Percentiles rank a stretch among this genome's conserved stretches.
These are phyloP conservation scores for Dermochelys coriacea DNA, from an alignment of 2,797 vertebrate genomes.

Conservation along the genomic window DNA sequence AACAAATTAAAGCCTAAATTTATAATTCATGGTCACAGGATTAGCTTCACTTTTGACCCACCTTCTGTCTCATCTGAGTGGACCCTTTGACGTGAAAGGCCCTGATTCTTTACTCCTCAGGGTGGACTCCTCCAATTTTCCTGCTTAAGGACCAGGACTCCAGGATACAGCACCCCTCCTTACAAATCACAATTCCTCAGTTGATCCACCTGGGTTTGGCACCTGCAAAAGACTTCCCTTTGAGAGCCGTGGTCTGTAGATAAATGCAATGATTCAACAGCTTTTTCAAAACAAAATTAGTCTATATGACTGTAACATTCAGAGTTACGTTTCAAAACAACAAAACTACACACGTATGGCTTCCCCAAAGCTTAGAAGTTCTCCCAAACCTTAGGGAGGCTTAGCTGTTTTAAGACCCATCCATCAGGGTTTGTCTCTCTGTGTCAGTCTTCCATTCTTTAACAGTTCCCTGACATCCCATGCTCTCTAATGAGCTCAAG, in stretches of 20 bases:
- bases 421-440: no score
- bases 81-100: background rate
- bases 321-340: background rate
- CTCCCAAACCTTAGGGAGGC: no score
- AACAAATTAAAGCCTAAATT: background rate
- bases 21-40: background rate
- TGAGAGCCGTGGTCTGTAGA: background rate
- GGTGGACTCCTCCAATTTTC: background rate
- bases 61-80: background rate
- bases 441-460: background rate
- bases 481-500: background rate
- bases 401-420: no score
- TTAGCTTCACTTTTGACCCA: background rate
- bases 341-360: no score
- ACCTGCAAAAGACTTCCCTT: background rate
- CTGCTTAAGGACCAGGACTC: background rate
- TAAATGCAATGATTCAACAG: background rate
- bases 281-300: no score
- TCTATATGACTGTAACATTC: background rate
- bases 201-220: background rate
- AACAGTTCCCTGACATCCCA: accelerated
- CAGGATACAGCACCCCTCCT: background rate
- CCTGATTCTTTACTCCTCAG: background rate
- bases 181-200: background rate
- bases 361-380: no score